Base-by-base conservation (phyloP, 2,888 invertebrate species). In the Petrophora chlorosata region DNA sequence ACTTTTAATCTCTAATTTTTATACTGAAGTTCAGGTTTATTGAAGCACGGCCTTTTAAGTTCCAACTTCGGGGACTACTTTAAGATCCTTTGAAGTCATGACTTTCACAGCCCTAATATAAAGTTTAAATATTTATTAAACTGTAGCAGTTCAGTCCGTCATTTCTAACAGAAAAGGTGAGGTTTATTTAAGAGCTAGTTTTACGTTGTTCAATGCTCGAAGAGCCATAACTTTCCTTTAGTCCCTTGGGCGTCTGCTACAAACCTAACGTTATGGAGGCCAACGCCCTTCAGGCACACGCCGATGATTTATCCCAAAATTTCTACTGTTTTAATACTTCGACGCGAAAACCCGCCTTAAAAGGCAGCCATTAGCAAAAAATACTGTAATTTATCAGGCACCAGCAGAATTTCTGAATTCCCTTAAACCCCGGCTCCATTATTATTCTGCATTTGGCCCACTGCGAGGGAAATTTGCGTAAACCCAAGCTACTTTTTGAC, bases 341-440 rank as follows among this genome's bases (percentile, higher is more conserved):
- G 53, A 60, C 57, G 54, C 61, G 62, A 61, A 68, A 65, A 68
- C 58, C 60, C 65, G 61, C 63, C 70, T 71, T 73, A 76, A 73
- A 68, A 69, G 67, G 61, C 64, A 63, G 59, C 78, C 78, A 85
- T 87, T 85, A 83, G 68, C 73, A 81, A 83, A 82, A 83, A 84
- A 79, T 70, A 79, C 70, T 68, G 81, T 76, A 82, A 86, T 88
- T 86, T 85, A 86, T 86, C 85, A 86, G 76, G 68, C 78, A 80
- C 72, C 75, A 67, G 67, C 75, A 72, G 69, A 74, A 72, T 71
- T 77, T 58, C 61, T 61, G 67, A 70, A 74, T 76, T 77, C 72
- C 65, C 65, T 66, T 72, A 79, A 84, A 83, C 73, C 79, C 79
- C 66, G 56, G 63, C 61, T 52, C 75, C 79, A 79, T 87, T 83